phyloP scores from a whole-genome alignment of 2,888 invertebrate genomes.

The Melitaea athalia region DNA sequence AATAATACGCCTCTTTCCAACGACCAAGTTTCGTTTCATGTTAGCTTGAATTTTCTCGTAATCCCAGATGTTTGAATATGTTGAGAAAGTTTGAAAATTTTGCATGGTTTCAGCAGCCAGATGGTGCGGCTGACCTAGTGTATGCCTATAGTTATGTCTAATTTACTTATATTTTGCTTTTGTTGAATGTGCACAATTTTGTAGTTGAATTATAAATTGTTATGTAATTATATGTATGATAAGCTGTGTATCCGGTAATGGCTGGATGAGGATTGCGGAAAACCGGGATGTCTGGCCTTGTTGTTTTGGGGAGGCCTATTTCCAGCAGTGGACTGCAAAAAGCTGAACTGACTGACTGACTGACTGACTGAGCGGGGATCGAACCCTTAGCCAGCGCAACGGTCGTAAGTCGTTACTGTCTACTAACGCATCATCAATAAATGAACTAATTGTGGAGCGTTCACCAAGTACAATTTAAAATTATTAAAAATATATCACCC shows the following conservation, averaged over 20 bases:
- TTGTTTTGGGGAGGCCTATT: too few relatives aligned
- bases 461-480: neutral
- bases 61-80: slow-evolving; percentile 29
- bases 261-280: too few relatives aligned
- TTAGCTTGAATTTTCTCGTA: slow-evolving; percentile 22
- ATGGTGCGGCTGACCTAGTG: slow-evolving; percentile 1
- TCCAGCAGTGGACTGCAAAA: too few relatives aligned
- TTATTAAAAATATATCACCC: slow-evolving; percentile 3
- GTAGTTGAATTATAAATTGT: neutral
- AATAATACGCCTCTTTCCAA: slow-evolving; percentile 48
- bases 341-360: too few relatives aligned
- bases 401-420: too few relatives aligned
- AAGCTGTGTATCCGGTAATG: too few relatives aligned
- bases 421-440: too few relatives aligned
- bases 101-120: slow-evolving; percentile 15
- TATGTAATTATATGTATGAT: too few relatives aligned
- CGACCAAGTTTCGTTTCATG: slow-evolving; percentile 30
- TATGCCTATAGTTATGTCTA: neutral
- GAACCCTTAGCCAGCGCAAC: too few relatives aligned
- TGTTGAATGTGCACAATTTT: neutral
- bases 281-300: too few relatives aligned
- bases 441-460: neutral
- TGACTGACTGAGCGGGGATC: too few relatives aligned
- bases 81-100: slow-evolving; percentile 18
- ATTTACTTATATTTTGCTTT: neutral